These are phyloP conservation scores for Eupithecia dodoneata DNA, from an alignment of 2,888 invertebrate genomes.

Conservation along the genomic window DNA sequence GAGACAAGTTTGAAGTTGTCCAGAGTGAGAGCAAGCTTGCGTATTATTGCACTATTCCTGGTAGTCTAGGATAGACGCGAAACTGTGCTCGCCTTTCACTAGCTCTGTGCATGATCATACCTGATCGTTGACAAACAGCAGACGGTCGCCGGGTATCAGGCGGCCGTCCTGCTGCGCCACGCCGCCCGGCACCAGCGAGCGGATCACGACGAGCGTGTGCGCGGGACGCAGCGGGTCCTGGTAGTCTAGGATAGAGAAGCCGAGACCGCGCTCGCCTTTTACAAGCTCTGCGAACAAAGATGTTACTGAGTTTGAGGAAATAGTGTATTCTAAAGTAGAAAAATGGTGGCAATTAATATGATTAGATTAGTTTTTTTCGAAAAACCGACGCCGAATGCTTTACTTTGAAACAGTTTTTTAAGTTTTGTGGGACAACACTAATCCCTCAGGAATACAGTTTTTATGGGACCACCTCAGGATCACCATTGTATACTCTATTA, in stretches of 20 bases:
- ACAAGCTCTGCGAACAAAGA: constrained; percentile 86
- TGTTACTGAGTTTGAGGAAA: constrained; percentile 4
- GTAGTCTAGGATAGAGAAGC: constrained; percentile 97
- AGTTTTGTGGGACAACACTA: too few relatives aligned
- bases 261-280: constrained; percentile 98
- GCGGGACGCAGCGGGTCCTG: constrained; percentile 98
- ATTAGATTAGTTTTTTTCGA: neutral
- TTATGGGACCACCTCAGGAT: too few relatives aligned
- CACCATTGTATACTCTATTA: too few relatives aligned
- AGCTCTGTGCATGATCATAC: constrained; percentile 53
- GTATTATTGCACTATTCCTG: neutral
- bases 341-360: neutral
- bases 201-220: constrained; percentile 98
- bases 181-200: constrained; percentile 98
- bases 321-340: neutral
- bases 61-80: neutral
- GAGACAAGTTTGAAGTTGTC: too few relatives aligned
- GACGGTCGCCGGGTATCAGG: constrained; percentile 97
- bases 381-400: neutral
- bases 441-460: too few relatives aligned
- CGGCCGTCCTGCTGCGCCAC: constrained; percentile 99
- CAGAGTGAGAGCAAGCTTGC: too few relatives aligned
- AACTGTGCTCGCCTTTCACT: too few relatives aligned
- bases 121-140: constrained; percentile 97
- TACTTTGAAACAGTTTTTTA: too few relatives aligned